These are phyloP conservation scores for Slavum lentiscoides DNA, from an alignment of 2,888 invertebrate genomes.

Conservation along the genomic window DNA sequence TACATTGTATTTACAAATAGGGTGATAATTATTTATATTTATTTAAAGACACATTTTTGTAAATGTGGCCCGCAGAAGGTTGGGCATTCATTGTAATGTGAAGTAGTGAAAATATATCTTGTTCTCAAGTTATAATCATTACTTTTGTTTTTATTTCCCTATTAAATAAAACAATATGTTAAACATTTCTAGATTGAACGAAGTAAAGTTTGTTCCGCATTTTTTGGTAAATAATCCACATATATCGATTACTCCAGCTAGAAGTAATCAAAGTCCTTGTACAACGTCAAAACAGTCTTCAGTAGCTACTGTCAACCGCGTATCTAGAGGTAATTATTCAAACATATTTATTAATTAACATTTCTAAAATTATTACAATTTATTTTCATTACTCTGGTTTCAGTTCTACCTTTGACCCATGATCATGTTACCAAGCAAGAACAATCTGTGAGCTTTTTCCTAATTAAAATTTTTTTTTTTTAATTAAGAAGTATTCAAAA, in stretches of 20 bases:
- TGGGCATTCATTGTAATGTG: no score
- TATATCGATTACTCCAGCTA: conserved; percentile 38
- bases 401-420: neutral
- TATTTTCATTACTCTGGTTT: neutral
- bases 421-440: conserved; percentile 4
- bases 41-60: no score
- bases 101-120: no score
- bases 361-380: neutral
- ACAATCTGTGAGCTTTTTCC: neutral
- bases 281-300: neutral
- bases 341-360: neutral
- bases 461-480: neutral
- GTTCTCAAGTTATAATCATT: no score
- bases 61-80: no score
- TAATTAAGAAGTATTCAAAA: neutral
- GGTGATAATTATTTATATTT: no score
- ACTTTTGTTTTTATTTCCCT: no score
- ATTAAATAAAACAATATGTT: neutral
- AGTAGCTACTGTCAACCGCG: neutral
- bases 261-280: neutral
- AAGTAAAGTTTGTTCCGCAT: neutral
- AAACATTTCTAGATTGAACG: no score
- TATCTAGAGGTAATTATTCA: conserved; percentile 1
- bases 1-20: no score
- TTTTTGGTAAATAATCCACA: conserved; percentile 34